Conservation (phyloP, 2,888 invertebrate genomes). For the Platycnemis pennipes region DNA sequence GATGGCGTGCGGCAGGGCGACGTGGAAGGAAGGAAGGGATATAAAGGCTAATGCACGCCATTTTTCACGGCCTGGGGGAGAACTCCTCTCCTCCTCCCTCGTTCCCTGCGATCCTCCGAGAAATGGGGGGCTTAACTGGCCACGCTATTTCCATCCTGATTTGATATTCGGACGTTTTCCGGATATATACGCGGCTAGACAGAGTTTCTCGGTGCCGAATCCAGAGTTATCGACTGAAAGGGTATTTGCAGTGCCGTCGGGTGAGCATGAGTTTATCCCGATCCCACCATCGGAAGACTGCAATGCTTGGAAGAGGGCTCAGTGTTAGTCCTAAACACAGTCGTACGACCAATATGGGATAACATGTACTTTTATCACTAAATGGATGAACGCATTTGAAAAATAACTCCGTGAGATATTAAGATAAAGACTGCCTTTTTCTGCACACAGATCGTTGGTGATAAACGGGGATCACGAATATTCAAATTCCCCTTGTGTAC, state of each 20-base stretch:
- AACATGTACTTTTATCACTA: too few species aligned
- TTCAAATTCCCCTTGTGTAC: too few species aligned
- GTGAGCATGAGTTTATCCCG: not conserved
- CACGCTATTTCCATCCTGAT: constrained; percentile 39
- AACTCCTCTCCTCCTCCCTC: not conserved
- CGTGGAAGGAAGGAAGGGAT: constrained; percentile 6
- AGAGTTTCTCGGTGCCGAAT: not conserved
- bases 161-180: constrained; percentile 28
- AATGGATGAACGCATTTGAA: too few species aligned
- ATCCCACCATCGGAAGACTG: not conserved
- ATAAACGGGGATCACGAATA: too few species aligned
- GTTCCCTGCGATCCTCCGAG: constrained; percentile 4
- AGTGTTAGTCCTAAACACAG: not conserved
- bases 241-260: constrained; percentile 1
- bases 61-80: constrained; percentile 33
- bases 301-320: not conserved
- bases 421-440: too few species aligned
- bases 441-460: too few species aligned
- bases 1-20: not conserved
- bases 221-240: not conserved
- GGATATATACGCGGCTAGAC: constrained; percentile 35
- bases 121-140: constrained; percentile 18
- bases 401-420: too few species aligned
- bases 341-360: not conserved
- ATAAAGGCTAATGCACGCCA: constrained; percentile 51